phyloP scores from a whole-genome alignment of 2,888 invertebrate genomes.

The Chrysolina haemoptera region DNA sequence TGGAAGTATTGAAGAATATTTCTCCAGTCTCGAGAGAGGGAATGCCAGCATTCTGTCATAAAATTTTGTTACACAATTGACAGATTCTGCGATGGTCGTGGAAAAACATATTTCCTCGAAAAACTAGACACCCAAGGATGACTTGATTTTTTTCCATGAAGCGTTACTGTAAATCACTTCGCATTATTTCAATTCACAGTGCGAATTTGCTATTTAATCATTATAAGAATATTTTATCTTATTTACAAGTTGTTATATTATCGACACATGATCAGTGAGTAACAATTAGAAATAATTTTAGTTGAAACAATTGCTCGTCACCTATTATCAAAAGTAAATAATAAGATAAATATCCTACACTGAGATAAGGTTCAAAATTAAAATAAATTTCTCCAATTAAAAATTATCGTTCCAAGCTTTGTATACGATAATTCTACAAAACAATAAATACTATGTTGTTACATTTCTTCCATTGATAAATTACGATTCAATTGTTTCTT shows the following conservation, averaged over 20 bases:
- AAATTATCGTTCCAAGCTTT: not conserved
- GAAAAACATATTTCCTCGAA: no score
- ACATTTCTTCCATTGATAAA: not conserved
- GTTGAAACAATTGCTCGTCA: slow-evolving; percentile 4
- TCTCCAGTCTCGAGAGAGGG: no score
- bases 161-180: not conserved
- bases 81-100: no score
- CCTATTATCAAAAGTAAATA: not conserved
- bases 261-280: not conserved
- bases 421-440: not conserved
- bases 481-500: no score
- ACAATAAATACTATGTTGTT: not conserved
- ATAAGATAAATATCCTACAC: not conserved
- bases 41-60: no score
- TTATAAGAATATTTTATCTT: slow-evolving; percentile 2
- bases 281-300: not conserved
- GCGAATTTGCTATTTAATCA: not conserved
- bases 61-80: no score
- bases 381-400: not conserved
- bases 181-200: not conserved
- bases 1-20: no score
- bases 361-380: not conserved
- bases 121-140: no score
- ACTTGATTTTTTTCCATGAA: no score
- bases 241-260: not conserved